Base-by-base conservation (phyloP, 2,797 vertebrate species). In the Schizothorax lantsangensis region DNA sequence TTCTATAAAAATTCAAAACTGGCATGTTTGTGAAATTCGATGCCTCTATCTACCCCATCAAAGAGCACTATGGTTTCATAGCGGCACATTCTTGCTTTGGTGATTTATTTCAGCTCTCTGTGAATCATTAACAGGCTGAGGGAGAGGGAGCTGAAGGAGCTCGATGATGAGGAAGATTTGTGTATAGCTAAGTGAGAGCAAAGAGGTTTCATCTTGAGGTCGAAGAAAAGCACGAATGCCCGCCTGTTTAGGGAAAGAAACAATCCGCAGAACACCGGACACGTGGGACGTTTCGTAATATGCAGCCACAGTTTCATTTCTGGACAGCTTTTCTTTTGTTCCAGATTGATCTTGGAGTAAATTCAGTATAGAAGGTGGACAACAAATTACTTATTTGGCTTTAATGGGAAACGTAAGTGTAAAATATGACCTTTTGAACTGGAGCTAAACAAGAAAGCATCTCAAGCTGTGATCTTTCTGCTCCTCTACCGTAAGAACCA, bases 81-180 rank as follows among this genome's bases (percentile, higher is more conserved):
- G 83, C 52, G 90, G 87, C 75, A 54, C 85, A 79, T 87, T 91
- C 87, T 90, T 88, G 84, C 88, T 82, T 89, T 52, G 64, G 84
- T 87, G 90, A 87, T 92, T 94, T 93, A 89, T 91, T 92, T 92
- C 88, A 88, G 90, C 86, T 83, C 33, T 91, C 83, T 87, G 89
- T 90, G 92, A 94, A 93, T 94, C 87, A 93, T 93, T 91, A 92
- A 88, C 93, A 92, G 93, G 90, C 38, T 40, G 30, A 81, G 90
- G 88, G 77, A 79, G 54, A 83, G 82, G 47, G 71, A 80, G 81
- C 68, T 79, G 57, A 69, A 82, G 86, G 87, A 87, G 90, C 79
- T 59, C 89, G 90, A 90, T 91, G 85, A 91, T 84, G 89, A 88
- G 49, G 86, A 91, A 90, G 71, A 92, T 90, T 88, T 81, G 86